phyloP scores from a whole-genome alignment of 2,797 vertebrate genomes.

The Chelonia mydas region DNA sequence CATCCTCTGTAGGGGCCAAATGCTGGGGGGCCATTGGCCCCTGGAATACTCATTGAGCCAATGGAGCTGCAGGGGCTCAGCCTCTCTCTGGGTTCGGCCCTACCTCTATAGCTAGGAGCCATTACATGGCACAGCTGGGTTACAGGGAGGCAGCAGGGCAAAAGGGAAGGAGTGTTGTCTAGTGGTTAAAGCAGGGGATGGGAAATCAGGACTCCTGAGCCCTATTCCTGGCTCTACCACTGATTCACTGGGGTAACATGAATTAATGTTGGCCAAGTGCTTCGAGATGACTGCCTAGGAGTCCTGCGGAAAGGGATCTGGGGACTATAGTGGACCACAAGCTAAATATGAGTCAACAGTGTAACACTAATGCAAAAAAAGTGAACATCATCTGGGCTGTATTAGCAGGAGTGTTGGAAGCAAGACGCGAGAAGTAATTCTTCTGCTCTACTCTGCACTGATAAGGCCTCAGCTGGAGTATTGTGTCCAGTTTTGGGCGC shows the following conservation, averaged over 20 bases:
- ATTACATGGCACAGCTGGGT: neutral
- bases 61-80: neutral
- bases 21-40: neutral
- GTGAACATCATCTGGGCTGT: too few relatives aligned
- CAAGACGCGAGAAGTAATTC: too few relatives aligned
- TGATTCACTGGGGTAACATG: neutral
- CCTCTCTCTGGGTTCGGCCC: neutral
- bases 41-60: neutral
- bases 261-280: neutral
- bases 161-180: neutral
- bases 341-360: too few relatives aligned
- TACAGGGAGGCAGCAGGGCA: neutral
- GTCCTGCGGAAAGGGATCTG: too few relatives aligned
- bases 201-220: neutral
- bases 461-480: too few relatives aligned
- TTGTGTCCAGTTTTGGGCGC: too few relatives aligned
- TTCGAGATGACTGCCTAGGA: neutral
- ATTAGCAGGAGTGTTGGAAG: too few relatives aligned
- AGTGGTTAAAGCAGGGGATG: neutral
- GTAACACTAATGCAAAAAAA: too few relatives aligned
- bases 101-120: neutral
- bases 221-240: neutral
- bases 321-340: too few relatives aligned
- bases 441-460: too few relatives aligned
- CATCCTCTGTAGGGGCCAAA: neutral